These are phyloP conservation scores for Aphelocoma californica DNA, from an alignment of 2,797 vertebrate species.

Conservation along the genomic window DNA sequence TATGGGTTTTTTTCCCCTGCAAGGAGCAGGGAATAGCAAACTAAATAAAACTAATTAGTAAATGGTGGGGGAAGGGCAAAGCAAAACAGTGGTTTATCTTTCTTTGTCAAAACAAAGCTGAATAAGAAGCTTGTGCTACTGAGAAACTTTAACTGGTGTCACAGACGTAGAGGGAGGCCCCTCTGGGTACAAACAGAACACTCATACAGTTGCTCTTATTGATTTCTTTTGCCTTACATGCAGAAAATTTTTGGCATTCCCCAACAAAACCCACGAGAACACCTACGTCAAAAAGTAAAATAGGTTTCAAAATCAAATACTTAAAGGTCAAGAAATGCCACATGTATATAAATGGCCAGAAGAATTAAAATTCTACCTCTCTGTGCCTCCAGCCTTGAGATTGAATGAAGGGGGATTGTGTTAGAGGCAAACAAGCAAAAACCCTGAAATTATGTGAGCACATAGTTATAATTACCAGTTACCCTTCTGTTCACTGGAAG, in stretches of 20 bases:
- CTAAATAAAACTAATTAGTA: constrained; percentile 7
- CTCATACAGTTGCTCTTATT: constrained; percentile 4
- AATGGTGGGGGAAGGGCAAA: not conserved
- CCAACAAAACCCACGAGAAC: constrained; percentile 55
- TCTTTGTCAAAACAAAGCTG: constrained; percentile 60
- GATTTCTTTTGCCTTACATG: not conserved
- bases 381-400: not conserved
- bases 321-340: constrained; percentile 48
- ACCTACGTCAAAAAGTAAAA: constrained; percentile 43
- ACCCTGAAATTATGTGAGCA: not conserved
- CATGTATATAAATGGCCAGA: constrained; percentile 1
- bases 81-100: constrained; percentile 59
- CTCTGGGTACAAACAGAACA: not conserved
- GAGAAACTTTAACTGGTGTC: constrained; percentile 7
- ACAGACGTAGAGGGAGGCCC: not conserved
- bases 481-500: not conserved
- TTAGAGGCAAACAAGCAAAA: not conserved
- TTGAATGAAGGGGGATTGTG: not conserved
- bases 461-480: not conserved
- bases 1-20: not conserved
- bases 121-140: constrained; percentile 62
- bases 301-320: constrained; percentile 26
- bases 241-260: constrained; percentile 59
- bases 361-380: constrained; percentile 32
- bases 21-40: not conserved